Base-by-base conservation (phyloP, 2,888 invertebrate species). In the Lissocephala sabroskyi region DNA sequence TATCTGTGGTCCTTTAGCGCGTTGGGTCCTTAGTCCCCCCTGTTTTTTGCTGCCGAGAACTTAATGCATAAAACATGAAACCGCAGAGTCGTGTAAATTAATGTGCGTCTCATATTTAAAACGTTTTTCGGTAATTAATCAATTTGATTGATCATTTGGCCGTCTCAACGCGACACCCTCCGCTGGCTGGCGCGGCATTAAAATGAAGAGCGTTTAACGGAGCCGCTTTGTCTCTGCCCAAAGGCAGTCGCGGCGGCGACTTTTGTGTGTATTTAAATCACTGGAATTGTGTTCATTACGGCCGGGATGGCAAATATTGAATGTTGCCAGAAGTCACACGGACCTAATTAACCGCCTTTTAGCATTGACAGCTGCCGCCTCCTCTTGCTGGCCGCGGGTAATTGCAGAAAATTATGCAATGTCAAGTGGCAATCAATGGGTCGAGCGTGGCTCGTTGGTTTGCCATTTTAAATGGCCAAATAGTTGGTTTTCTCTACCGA, bases 101-200 rank as follows among this genome's bases (percentile, higher is more conserved):
- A 67, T 75, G 67, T 58, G 45, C 46, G 52, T 39, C 56, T 56
- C 56, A 62, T 59, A 67, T 73, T 57, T 67, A 58, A 67, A 70
- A 65, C 56, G 54, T 61, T 53, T 50, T 54, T 49, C 32, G 56
- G 62, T 71, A 73, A 73, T 73, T 73, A 78, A 78, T 73, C 73
- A 73, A 62, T 65, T 65, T 73, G 78, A 73, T 73, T 65, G 78
- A 78, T 78, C 59, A 71, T 67, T 60, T 46, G 39, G 35, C 51
- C 45, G 47, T 49, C 51, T 52, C 45, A 57, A 13, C 3, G 9
- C 9, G 2, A 9, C 36, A 36, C 2, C 11, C 9, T n/a, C n/a
- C n/a, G n/a, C n/a, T n/a, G n/a, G n/a, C n/a, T n/a, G n/a, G n/a
- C n/a, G n/a, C n/a, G n/a, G n/a, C n/a, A n/a, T n/a, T n/a, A n/a